Evolutionary conservation across 2,797 vertebrate genomes (phyloP).

Genomic region (Tiaroga cobitis): DNA sequence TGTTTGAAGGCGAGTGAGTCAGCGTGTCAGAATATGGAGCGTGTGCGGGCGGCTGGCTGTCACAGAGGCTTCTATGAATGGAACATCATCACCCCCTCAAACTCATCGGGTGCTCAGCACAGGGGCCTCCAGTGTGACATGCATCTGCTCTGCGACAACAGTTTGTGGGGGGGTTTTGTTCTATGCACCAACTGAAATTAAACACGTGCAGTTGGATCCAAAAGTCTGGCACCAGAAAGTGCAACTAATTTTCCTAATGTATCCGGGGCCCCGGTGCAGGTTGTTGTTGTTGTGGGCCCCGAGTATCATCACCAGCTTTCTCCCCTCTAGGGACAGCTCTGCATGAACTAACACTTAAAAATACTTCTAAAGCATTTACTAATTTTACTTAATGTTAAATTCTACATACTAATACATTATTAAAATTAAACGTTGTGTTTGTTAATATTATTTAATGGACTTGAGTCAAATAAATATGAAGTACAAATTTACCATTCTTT

Average conservation of each 20-base stretch:
- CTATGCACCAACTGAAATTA: not conserved
- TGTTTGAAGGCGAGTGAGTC: conserved; percentile 63
- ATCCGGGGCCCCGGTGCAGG: no score
- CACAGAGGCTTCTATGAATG: conserved; percentile 65
- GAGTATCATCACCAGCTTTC: not conserved
- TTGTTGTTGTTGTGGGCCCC: not conserved
- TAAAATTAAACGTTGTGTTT: not conserved
- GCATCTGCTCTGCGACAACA: not conserved
- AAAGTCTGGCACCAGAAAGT: not conserved
- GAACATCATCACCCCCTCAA: conserved; percentile 47
- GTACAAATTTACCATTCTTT: not conserved
- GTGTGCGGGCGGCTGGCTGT: conserved; percentile 71
- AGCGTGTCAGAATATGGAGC: conserved; percentile 66
- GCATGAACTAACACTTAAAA: not conserved
- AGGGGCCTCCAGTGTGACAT: conserved; percentile 15
- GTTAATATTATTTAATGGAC: not conserved
- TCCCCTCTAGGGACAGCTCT: not conserved
- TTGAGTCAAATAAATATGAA: no score
- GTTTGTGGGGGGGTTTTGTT: not conserved
- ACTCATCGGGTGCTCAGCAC: conserved; percentile 20
- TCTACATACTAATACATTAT: not conserved
- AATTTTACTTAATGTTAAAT: not conserved
- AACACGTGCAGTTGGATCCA: not conserved
- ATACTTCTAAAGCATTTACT: not conserved
- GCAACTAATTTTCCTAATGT: no score